Base-by-base conservation (phyloP, 2,113 vertebrate genomes). In the Meles meles region DNA sequence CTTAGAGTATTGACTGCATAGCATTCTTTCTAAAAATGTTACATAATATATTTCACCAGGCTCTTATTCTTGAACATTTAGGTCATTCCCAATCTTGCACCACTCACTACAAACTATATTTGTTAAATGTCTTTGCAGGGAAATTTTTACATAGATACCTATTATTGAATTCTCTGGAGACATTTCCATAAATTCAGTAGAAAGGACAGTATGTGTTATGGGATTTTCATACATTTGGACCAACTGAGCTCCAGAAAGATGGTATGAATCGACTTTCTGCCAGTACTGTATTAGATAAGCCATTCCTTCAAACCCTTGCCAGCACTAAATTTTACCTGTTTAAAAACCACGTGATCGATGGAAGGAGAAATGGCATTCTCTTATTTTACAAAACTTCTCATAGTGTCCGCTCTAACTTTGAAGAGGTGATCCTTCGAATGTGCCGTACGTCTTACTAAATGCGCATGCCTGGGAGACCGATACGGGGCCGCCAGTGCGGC, bases 371-470 rank as follows among this genome's bases (percentile, higher is more conserved):
- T 59, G 37, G 23, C 47, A 88, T 76, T 79, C 17, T 81, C 47
- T 77, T 72, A 5, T 91, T 95, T 74, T 65, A 74, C 31, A 84
- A 93, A 65, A 76, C 4, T 69, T 87, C 87, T 81, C 44, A 29
- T 90, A 27, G 76, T 67, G 71, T 80, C 59, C 90, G 12, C 47
- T 97, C 92, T 90, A 94, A 90, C 94, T 97, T 37, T 47, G 80
- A 97, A 81, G 94, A 86, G 57, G 55, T 29, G 97, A 89, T 90
- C 67, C 88, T 90, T 84, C 79, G 61, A 92, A 85, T 82, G 37
- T 37, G 94, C 71, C 9, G 7, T 84, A 97, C 47, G 82, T 88
- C 96, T 96, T 96, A 47, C 94, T 96, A 20, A 71, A 90, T 82
- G 12, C 77, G 1, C 61, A 18, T 90, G 82, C 93, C 65, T 94